Evolutionary conservation across 2,888 invertebrate genomes (phyloP), one percentile per base, ranked within the genome.

Genomic region (Myathropa florea): DNA sequence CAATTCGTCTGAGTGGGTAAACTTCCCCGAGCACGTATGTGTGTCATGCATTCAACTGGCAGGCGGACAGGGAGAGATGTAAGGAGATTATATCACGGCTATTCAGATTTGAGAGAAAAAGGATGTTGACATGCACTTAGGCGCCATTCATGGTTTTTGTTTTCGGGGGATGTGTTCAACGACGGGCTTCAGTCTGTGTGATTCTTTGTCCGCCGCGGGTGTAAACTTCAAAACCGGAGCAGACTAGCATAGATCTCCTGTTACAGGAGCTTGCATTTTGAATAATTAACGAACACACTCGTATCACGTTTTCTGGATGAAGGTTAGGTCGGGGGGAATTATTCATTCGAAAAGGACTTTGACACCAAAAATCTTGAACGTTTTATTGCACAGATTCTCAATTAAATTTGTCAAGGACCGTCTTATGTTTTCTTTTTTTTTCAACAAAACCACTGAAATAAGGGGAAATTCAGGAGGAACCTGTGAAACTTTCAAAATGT

Each of bases 1-100:
- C 71, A 76, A 76, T 76, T 80, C 57, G 39, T 28, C 64, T 64
- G 73, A 79, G 68, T 79, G 68, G 55, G 79, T 70, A 75, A 60
- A 70, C 78, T 59, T 61, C 79, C 21, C 23, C 26, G 64, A 28
- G 26, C 21, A 21, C 18, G 18, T 7, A n/a, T 75, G 57, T 55
- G 10, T 73, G 33, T 24, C 55, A 63, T 53, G 30, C 23, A 71
- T 71, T 33, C 33, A 33, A 33, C 33, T 33, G 33, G 33, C 33
- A 33, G 12, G 33, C 46, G 18, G 18, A 46, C 46, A n/a, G n/a
- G n/a, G n/a, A n/a, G 46, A 18, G 46, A 46, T 46, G 46, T 46
- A 46, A 46, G 46, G 46, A 46, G 46, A 46, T 46, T 46, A 46
- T 46, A 46, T 46, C 46, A 46, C 46, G 46, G 46, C 46, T n/a